Evolutionary conservation across 2,113 vertebrate genomes (phyloP).

Genomic region (Gobiocypris rarus): DNA sequence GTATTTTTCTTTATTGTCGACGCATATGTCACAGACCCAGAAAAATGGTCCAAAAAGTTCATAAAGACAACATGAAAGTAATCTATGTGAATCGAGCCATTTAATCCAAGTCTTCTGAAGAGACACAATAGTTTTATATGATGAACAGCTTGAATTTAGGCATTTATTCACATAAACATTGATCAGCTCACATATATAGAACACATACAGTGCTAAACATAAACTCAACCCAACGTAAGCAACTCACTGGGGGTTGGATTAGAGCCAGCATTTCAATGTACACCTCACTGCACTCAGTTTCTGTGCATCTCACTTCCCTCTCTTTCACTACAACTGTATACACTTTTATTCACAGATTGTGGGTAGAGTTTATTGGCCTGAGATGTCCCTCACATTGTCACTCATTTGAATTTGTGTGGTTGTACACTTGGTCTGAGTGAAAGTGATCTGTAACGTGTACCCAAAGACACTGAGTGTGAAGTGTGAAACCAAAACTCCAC

Average conservation of each 20-base stretch:
- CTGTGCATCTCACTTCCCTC: background rate
- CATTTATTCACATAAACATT: background rate
- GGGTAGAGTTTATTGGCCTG: conserved; percentile 13
- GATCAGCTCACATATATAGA: background rate
- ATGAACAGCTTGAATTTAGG: background rate
- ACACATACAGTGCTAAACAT: background rate
- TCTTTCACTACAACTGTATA: background rate
- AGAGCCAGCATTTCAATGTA: background rate
- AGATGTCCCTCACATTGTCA: conserved; percentile 32
- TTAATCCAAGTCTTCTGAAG: background rate
- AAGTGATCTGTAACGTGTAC: conserved; percentile 12
- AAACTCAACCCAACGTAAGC: background rate
- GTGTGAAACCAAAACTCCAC: background rate
- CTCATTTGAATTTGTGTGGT: conserved; percentile 41
- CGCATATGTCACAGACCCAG: too few relatives aligned
- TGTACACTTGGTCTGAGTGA: conserved; percentile 11
- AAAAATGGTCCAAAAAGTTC: background rate
- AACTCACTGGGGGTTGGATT: background rate
- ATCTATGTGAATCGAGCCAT: background rate
- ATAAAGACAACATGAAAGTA: background rate
- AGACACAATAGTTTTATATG: background rate
- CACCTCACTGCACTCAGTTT: background rate
- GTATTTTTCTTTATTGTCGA: too few relatives aligned
- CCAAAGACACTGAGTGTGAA: conserved; percentile 10
- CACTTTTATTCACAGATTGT: conserved; percentile 6